These are phyloP conservation scores for Tridacna crocea DNA, from an alignment of 2,888 invertebrate genomes.

Conservation along the genomic window DNA sequence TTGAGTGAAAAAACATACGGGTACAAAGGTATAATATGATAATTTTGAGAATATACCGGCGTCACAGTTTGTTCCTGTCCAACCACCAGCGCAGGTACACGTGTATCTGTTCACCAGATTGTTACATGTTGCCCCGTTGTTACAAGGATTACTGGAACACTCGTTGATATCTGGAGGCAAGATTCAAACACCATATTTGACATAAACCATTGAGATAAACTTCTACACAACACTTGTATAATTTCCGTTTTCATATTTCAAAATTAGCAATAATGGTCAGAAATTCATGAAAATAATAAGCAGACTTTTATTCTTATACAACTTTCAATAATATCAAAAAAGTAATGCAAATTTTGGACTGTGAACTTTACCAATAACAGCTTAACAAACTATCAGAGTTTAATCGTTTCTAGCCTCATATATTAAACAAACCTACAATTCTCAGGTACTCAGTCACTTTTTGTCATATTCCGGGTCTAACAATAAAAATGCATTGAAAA, in stretches of 20 bases:
- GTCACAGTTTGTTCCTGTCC: too few relatives aligned
- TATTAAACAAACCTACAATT: not conserved
- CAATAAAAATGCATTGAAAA: not conserved
- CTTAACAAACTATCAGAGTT: too few relatives aligned
- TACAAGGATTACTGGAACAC: too few relatives aligned
- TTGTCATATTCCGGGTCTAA: not conserved
- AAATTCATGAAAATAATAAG: not conserved
- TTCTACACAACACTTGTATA: too few relatives aligned
- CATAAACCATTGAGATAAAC: not conserved
- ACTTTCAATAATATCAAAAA: not conserved
- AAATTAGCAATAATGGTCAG: not conserved
- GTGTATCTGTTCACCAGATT: too few relatives aligned
- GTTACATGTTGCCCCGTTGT: too few relatives aligned
- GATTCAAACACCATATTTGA: not conserved
- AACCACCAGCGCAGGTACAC: too few relatives aligned
- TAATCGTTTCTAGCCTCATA: not conserved
- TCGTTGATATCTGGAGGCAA: too few relatives aligned
- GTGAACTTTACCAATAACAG: too few relatives aligned
- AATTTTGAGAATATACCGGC: not conserved
- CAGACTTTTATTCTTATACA: not conserved
- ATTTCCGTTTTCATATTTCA: not conserved
- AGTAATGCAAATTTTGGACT: not conserved
- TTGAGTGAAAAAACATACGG: not conserved
- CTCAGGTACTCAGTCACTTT: not conserved
- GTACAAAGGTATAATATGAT: not conserved